phyloP scores from a whole-genome alignment of 2,797 vertebrate genomes.

The Nannoperca obscura region DNA sequence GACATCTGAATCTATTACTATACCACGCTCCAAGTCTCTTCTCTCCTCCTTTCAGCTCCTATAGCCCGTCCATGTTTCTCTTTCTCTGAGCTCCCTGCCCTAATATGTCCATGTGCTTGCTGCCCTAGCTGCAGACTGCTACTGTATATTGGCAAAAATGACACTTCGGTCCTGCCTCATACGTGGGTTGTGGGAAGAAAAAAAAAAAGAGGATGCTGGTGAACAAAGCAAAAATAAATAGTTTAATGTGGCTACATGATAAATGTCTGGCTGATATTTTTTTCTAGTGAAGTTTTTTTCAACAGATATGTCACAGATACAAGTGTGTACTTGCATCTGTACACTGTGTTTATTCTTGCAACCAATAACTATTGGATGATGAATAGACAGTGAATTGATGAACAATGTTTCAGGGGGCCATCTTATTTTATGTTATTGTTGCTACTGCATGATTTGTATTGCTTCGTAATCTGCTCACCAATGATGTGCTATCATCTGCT shows the following conservation, averaged over 20 bases:
- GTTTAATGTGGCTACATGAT: neutral
- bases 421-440: neutral
- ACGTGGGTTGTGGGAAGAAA: neutral
- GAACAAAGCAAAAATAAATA: neutral
- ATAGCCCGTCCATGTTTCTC: slow-evolving; percentile 16
- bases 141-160: neutral
- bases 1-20: slow-evolving; percentile 58
- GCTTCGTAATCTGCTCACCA: slow-evolving; percentile 16
- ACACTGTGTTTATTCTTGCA: neutral
- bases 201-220: neutral
- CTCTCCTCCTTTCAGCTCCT: slow-evolving; percentile 41
- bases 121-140: slow-evolving; percentile 4
- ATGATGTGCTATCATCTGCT: slow-evolving; percentile 19
- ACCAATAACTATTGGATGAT: neutral
- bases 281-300: neutral
- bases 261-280: neutral
- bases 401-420: neutral
- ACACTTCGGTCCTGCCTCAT: slow-evolving; percentile 11
- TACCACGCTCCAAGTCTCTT: slow-evolving; percentile 33
- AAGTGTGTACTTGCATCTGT: neutral
- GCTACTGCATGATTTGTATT: neutral
- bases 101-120: slow-evolving; percentile 33
- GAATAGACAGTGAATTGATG: neutral
- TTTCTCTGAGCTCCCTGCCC: slow-evolving; percentile 35
- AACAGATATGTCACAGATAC: neutral